Evolutionary conservation across 2,888 invertebrate genomes (phyloP), one percentile per base, ranked within the genome.

Genomic region (Rhynchonema sp.): DNA sequence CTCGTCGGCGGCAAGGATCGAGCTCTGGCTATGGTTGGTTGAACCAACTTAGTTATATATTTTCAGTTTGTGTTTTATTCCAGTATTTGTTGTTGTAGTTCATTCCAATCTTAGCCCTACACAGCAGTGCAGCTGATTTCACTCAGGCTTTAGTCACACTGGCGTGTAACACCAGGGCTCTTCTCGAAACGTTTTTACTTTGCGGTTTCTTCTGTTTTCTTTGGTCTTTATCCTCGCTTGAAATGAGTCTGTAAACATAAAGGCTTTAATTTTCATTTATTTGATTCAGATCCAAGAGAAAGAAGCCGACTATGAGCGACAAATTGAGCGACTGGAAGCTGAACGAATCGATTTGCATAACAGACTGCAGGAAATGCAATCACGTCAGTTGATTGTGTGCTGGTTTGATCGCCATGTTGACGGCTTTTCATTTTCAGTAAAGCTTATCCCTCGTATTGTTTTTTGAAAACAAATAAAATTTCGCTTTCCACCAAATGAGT

Each of bases 11-110:
- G 57, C 25, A 53, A 30, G 22, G 17, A 38, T 6, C 53, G 30
- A 3, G 6, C 23, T 2, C 27, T 62, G 20, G 62, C 60, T 28
- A 63, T 64, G 61, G 74, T 74, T 63, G 64, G 71, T 17, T 38
- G 38, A 38, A 13, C 17, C 13, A 13, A 46, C 17, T 46, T 17
- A 22, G 17, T 17, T 46, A 46, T 17, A 46, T 22, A 22, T 13
- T 22, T 13, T 46, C 13, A 46, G 46, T 46, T 13, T 22, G 17
- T 46, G 46, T 22, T 46, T 13, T 46, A 22, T 13, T 46, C n/a
- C n/a, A n/a, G n/a, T n/a, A n/a, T n/a, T n/a, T n/a, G n/a, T n/a
- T n/a, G n/a, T n/a, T n/a, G n/a, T n/a, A n/a, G n/a, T n/a, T n/a
- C n/a, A n/a, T n/a, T n/a, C n/a, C n/a, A n/a, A n/a, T n/a, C n/a